These are phyloP conservation scores for Temnothorax nylanderi DNA, from an alignment of 1,140 invertebrate species.

Conservation along the genomic window DNA sequence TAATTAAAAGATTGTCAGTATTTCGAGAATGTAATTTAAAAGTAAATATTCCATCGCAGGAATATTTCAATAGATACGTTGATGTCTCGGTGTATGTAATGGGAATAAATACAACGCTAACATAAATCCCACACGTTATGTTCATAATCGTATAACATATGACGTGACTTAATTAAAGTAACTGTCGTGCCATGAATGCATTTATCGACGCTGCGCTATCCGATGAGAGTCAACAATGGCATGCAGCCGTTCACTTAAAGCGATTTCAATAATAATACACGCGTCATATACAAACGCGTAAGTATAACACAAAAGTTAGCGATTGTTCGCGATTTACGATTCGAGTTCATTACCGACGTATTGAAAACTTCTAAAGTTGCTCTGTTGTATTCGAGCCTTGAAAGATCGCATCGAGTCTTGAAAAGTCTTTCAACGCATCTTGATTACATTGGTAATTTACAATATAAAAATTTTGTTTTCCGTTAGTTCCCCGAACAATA, in stretches of 20 bases:
- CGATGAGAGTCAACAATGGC: conserved; percentile 34
- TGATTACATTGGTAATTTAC: conserved; percentile 8
- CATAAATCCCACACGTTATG: conserved; percentile 4
- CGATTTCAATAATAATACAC: conserved; percentile 36
- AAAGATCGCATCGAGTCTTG: not conserved
- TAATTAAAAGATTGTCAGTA: not conserved
- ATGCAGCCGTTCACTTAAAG: conserved; percentile 32
- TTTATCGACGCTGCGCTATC: conserved; percentile 33
- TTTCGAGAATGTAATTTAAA: not conserved
- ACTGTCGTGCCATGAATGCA: conserved; percentile 16
- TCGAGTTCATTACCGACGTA: conserved; percentile 13
- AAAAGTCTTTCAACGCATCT: not conserved
- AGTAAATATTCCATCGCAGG: not conserved
- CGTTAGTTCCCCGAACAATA: not conserved
- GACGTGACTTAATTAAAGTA: conserved; percentile 50
- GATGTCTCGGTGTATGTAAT: not conserved
- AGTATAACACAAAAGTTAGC: conserved; percentile 34
- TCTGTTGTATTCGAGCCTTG: not conserved
- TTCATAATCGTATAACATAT: conserved; percentile 27
- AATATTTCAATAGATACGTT: not conserved
- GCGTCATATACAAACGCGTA: not conserved
- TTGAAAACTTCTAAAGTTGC: conserved; percentile 38
- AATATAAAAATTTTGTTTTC: not conserved
- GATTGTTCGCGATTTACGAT: conserved; percentile 39
- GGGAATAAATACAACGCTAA: not conserved